Conservation (phyloP, 2,888 invertebrate genomes). For the Colletes collaris region DNA sequence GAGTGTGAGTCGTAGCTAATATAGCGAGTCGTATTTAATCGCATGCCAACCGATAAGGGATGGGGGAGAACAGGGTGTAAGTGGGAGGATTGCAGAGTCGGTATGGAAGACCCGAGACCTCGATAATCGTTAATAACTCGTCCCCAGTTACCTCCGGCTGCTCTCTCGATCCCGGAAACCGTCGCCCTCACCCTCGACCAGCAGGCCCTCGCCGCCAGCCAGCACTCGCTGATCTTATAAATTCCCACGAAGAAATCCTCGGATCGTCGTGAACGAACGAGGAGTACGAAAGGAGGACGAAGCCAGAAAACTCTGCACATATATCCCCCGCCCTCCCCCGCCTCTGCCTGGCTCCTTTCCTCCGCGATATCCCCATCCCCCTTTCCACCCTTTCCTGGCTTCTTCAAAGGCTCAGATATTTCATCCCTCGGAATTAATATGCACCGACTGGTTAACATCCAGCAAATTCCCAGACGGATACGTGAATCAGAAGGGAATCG, state of each 20-base stretch:
- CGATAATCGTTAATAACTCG: conserved; percentile 76
- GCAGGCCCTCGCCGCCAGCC: background rate
- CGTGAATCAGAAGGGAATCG: conserved; percentile 65
- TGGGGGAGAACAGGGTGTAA: conserved; percentile 9
- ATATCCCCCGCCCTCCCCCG: conserved; percentile 1
- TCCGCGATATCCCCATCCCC: background rate
- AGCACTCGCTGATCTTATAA: conserved; percentile 62
- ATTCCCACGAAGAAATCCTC: conserved; percentile 67
- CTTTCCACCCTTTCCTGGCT: conserved; percentile 37
- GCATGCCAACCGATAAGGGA: conserved; percentile 42
- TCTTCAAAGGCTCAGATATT: conserved; percentile 73
- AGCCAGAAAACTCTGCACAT: conserved; percentile 34
- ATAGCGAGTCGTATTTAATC: conserved; percentile 68
- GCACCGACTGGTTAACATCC: conserved; percentile 73
- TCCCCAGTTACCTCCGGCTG: conserved; percentile 5
- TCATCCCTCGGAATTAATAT: conserved; percentile 72
- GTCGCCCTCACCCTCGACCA: background rate
- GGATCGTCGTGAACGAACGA: conserved; percentile 44
- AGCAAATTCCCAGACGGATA: conserved; percentile 71
- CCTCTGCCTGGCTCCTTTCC: conserved; percentile 9
- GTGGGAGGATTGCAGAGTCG: conserved; percentile 2
- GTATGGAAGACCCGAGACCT: conserved; percentile 57
- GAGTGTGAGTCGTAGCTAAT: conserved; percentile 32
- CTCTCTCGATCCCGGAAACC: conserved; percentile 47
- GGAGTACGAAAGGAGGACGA: conserved; percentile 44